Conservation (phyloP, 2,797 vertebrate species). For the Sebastes melanostomus region DNA sequence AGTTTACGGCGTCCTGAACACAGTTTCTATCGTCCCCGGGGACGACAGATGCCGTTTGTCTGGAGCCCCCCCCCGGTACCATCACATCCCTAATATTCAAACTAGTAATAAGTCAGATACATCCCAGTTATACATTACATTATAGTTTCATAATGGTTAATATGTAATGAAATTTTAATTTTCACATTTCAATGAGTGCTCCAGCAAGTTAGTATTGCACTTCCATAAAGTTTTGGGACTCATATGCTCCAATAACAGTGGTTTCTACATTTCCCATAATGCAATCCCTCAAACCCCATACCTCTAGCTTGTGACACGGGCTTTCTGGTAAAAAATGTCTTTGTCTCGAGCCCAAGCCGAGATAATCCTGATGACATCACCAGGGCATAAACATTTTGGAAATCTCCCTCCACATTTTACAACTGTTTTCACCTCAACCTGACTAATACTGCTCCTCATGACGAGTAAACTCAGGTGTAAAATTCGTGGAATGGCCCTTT, state of each 20-base stretch:
- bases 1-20: too few species aligned
- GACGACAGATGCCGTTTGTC: fast-evolving
- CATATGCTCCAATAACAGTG: not conserved
- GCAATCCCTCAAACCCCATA: not conserved
- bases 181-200: not conserved
- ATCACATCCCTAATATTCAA: not conserved
- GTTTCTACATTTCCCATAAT: not conserved
- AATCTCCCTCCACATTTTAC: not conserved
- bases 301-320: not conserved
- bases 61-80: too few species aligned
- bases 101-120: not conserved
- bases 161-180: not conserved
- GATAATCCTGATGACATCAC: not conserved
- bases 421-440: not conserved
- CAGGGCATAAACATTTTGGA: not conserved
- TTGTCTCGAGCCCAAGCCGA: not conserved
- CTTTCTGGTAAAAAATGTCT: not conserved
- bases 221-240: not conserved
- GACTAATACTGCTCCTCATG: not conserved
- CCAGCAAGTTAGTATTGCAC: not conserved
- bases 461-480: not conserved
- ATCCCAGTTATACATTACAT: not conserved
- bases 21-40: too few species aligned
- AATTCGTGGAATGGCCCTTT: not conserved
- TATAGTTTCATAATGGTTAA: not conserved